Base-by-base conservation (phyloP, 1,140 invertebrate genomes). In the Bombus consobrinus region DNA sequence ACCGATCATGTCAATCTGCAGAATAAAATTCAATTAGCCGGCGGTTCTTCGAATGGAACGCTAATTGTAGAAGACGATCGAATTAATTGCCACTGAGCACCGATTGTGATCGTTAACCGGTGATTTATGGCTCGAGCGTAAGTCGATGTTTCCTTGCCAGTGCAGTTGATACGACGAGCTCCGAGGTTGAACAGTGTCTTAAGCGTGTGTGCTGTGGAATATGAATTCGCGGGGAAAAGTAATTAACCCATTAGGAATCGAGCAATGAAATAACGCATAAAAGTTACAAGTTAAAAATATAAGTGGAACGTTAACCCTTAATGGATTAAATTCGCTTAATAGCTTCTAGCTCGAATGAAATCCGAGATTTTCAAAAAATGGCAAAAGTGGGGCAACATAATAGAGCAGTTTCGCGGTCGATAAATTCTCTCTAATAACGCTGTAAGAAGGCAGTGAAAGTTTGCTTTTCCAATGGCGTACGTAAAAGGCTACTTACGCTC, bases 1-100 rank as follows among this genome's bases (percentile, higher is more conserved):
- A 32, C 34, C 43, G 25, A 75, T n/a, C 32, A 0, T 13, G 41
- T 59, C 57, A 53, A 53, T 53, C 18, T 22, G 25, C 10, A 3
- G n/a, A 12, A 57, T 66, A 43, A 79, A 72, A 72, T 72, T 72
- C 43, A 57, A 81, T 72, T 81, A 81, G 34, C 18, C 41, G 47
- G 18, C 6, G 47, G 47, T 22, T 53, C 47, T 53, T 34, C 34
- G 37, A 28, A 37, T 28, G 41, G 39, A 37, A 28, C 13, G 68
- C 53, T 81, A 34, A 71, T 71, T 53, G 68, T 28, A 6, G 25
- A 47, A 43, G 62, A 79, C 73, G 43, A 75, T 34, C 62, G 37
- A 39, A 68, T 66, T 66, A 64, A 64, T 78, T 66, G 64, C 43
- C 28, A 12, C 28, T 8, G 22, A 34, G 73, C 25, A 25, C 5